Evolutionary conservation across 2,888 invertebrate species (phyloP), one percentile per base, ranked within the genome.

Genomic region (Drosophila maculinotata): DNA sequence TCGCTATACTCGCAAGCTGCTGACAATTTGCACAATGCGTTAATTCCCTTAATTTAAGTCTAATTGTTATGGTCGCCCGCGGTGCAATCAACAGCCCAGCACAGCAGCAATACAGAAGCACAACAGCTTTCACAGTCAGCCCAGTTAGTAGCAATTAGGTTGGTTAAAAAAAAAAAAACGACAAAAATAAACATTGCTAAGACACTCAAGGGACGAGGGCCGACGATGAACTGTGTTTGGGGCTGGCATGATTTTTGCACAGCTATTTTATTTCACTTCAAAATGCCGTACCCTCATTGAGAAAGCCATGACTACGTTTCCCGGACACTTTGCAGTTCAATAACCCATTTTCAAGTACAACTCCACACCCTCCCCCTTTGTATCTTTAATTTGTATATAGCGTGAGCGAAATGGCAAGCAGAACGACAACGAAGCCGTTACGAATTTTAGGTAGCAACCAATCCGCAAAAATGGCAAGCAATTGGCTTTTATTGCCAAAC

Each of bases 31-130:
- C 69, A 74, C 52, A 66, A 52, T 31, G 75, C 88, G 76, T 81
- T 88, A 87, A 88, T 88, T 84, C 69, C 57, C 76, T 87, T 88
- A 88, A 88, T 84, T 88, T 84, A 68, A 76, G 63, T 68, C 85
- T 88, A 84, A 84, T 84, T 88, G 85, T 86, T 88, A 84, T 81
- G 67, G 58, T 57, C 87, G 74, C 84, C 84, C 52, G 76, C 84
- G 76, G 84, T 81, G 81, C 79, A 83, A 84, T 84, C 87, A 87
- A 80, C 77, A 76, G 41, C 41, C 30, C 7, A 69, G 44, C 47
- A 33, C 2, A 59, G 20, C 33, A 39, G 30, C 17, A 28, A 17
- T 45, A 64, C 23, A 66, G 38, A 36, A 51, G 30, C 39, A 41
- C 23, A 45, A 33, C 42, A 25, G 20, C 56, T 14, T 15, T 33